These are phyloP conservation scores for Heliconius erato DNA, from an alignment of 2,888 invertebrate species.

Conservation along the genomic window DNA sequence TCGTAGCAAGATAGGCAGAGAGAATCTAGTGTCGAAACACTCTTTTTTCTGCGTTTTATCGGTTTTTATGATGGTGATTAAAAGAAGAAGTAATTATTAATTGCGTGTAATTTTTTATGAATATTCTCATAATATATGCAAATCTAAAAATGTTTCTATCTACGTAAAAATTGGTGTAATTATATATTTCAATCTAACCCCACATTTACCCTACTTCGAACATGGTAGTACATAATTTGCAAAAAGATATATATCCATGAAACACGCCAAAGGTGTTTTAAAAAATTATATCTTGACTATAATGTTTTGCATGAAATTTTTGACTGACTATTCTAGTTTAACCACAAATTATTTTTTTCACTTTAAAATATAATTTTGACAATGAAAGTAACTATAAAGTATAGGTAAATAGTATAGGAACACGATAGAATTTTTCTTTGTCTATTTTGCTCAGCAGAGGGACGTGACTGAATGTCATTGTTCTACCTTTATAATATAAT, in stretches of 20 bases:
- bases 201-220: not conserved
- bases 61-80: too few relatives aligned
- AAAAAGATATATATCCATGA: not conserved
- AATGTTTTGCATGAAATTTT: not conserved
- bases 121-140: not conserved
- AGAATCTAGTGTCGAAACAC: too few relatives aligned
- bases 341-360: too few relatives aligned
- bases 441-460: too few relatives aligned
- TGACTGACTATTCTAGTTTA: not conserved
- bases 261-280: constrained; percentile 2
- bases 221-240: not conserved
- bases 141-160: not conserved
- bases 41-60: too few relatives aligned
- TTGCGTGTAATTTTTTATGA: not conserved
- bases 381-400: too few relatives aligned
- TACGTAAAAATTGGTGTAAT: not conserved
- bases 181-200: constrained; percentile 9
- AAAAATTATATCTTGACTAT: not conserved
- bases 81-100: not conserved
- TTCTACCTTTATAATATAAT: too few relatives aligned
- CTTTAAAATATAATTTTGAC: too few relatives aligned
- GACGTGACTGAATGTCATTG: too few relatives aligned
- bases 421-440: too few relatives aligned
- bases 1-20: too few relatives aligned
- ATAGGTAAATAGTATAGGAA: too few relatives aligned